A percentile compares a stretch with the other conserved stretches of the same genome.
Evolutionary conservation across 1,140 invertebrate species (phyloP).

Genomic region (Leptoteleia sp.): DNA sequence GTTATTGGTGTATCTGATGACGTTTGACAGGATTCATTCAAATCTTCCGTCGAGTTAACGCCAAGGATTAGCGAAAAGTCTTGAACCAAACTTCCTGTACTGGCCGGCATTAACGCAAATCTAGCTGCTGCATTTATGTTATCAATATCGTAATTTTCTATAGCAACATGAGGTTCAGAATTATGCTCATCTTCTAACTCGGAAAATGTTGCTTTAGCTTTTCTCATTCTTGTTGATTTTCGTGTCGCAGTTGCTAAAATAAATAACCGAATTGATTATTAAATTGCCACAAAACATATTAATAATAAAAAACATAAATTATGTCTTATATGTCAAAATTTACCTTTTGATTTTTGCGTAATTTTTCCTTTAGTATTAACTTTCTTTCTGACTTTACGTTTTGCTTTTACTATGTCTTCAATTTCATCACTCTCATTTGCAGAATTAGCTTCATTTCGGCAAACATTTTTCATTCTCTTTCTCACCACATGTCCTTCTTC

Average conservation of each 20-base stretch:
- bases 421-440: slow-evolving; percentile 6
- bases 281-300: slow-evolving; percentile 1
- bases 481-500: neutral
- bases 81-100: slow-evolving; percentile 37
- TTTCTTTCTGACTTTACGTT: slow-evolving; percentile 10
- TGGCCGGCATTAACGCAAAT: slow-evolving; percentile 31
- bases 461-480: neutral
- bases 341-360: slow-evolving; percentile 21
- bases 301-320: slow-evolving; percentile 1
- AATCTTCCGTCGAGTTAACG: slow-evolving; percentile 49
- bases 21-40: slow-evolving; percentile 33
- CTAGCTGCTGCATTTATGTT: slow-evolving; percentile 45
- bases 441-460: neutral
- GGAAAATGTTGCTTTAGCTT: slow-evolving; percentile 2
- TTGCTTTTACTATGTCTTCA: slow-evolving; percentile 1
- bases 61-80: slow-evolving; percentile 38
- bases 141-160: slow-evolving; percentile 35
- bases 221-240: slow-evolving; percentile 14
- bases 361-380: slow-evolving; percentile 11
- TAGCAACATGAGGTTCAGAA: neutral
- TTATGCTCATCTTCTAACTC: slow-evolving; percentile 17
- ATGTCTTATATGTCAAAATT: neutral
- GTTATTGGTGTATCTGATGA: slow-evolving; percentile 45
- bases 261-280: slow-evolving; percentile 1
- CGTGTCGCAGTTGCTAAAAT: slow-evolving; percentile 12